Evolutionary conservation across 2,888 invertebrate species (phyloP), one percentile per base, ranked within the genome.

Genomic region (Parnassius mnemosyne): DNA sequence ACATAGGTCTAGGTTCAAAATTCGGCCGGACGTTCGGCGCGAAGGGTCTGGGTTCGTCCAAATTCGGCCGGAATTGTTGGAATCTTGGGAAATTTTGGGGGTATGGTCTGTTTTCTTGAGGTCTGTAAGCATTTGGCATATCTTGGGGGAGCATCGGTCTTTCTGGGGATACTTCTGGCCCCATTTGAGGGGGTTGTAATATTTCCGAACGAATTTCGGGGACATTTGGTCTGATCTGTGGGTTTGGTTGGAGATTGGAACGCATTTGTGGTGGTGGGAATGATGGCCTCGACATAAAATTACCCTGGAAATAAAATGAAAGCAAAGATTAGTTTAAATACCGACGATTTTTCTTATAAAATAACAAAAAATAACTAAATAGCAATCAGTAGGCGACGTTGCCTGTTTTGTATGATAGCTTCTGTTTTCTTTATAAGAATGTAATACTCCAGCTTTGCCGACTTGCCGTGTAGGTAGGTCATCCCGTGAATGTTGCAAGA

Each of bases 221-320:
- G 0, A 72, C 64, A 12, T 72, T 73, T 3, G 67, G 73, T 25
- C 69, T 65, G 7, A 70, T 66, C 20, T 71, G 70, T 1, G 69
- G 69, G 0, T 67, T 66, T 3, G 66, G 64, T 20, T 67, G 69
- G 7, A 63, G 65, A 10, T 69, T 67, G 2, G 67, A 69, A 12
- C 75, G 66, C 12, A 75, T 72, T 60, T 74, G 79, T n/a, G 74
- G 79, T 0, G 83, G 75, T 0, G 86, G 85, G 67, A 85, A 88
- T 0, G 82, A 78, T 0, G 78, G 67, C 1, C 88, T 80, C 3
- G 80, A 81, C 25, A 72, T 71, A 70, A 84, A 89, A 66, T 86
- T 84, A 2, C 81, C 82, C 89, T 90, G 79, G 34, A 76, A 79
- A 64, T 3, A 53, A 63, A 63, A 43, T 53, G 7, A 34, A 34